Base-by-base conservation (phyloP, 2,797 vertebrate genomes). In the Thunnus albacares region DNA sequence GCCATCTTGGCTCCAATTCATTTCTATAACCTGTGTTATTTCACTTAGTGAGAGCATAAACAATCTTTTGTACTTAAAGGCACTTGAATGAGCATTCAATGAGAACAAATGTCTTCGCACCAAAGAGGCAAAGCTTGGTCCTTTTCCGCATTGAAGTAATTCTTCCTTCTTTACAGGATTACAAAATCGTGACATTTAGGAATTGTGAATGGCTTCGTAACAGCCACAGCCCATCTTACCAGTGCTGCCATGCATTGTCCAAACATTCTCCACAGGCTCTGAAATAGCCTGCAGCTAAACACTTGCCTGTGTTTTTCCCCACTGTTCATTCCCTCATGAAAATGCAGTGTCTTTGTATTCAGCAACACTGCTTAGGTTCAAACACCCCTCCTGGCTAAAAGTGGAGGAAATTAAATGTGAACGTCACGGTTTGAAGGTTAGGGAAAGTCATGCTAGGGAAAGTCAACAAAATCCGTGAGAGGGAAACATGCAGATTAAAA, bases 11-110 rank as follows among this genome's bases (percentile, higher is more conserved):
- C 66, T 75, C 56, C 70, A 72, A 47, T 83, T 79, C 55, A 71
- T 78, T 81, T 60, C 82, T 71, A 56, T 75, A 87, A 81, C 90
- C 73, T 79, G 68, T 85, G 70, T 64, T 49, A 35, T 88, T 89
- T 83, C 53, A 58, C 78, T 87, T 60, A 3, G 30, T 66, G 71
- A 56, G 59, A 49, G 53, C 18, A n/a, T 30, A 47, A 68, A 47
- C 65, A 55, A 55, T 61, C 69, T 8, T 82, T 83, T 83, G 63
- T 75, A 78, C 78, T 89, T 72, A 68, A 81, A 84, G 71, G 58
- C 70, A 72, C 76, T 84, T 69, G 43, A 86, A 81, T 71, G 78
- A 76, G 49, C 66, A 45, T 1, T 38, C 63, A 71, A 43, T 69
- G 69, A 76, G 76, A 86, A 70, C 64, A 85, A 82, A 83, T 87